Evolutionary conservation across 2,113 vertebrate species (phyloP), one percentile per base, ranked within the genome.

Genomic region (Nannobrachium achirus): DNA sequence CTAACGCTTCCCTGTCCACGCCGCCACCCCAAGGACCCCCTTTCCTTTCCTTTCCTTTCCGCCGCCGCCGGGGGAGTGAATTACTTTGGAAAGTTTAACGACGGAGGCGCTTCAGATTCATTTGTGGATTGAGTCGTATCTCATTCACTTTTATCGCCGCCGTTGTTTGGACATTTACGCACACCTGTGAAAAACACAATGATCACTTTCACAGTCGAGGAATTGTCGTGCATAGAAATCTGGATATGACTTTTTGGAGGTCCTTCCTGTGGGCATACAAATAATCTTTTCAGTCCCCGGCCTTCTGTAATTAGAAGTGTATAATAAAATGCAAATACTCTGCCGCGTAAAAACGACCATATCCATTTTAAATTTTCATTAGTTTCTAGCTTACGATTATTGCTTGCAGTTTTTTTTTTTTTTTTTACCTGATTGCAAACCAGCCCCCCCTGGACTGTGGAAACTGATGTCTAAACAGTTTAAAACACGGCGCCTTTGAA

Each of bases 41-140:
- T 10, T n/a, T 16, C 0, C 5, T 15, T 6, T 56, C 38, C 44
- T 15, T 18, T 20, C 60, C 38, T 16, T 5, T 8, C 59, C 41
- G 13, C 18, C 10, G 50, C 52, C 19, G 8, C 69, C 70, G 41
- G 10, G 63, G 60, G 11, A 69, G 69, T 67, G 59, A 86, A 83
- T 70, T 45, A 75, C 41, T 67, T 72, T 44, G 53, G 56, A 81
- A 81, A 64, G 72, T 79, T 79, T 81, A 79, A 82, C 86, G 52
- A 72, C 63, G n/a, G 68, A 48, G 46, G 63, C 57, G 63, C n/a
- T n/a, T 78, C 58, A 40, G 64, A 80, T 89, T 89, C 49, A 84
- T 70, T 75, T 71, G 74, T 79, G 86, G 79, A 91, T 91, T 87
- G 84, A 90, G 80, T 83, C 68, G 9, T 88, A 87, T 81, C 76